Evolutionary conservation across 2,113 vertebrate species (phyloP).

Genomic region (Acrocephalus kingi): DNA sequence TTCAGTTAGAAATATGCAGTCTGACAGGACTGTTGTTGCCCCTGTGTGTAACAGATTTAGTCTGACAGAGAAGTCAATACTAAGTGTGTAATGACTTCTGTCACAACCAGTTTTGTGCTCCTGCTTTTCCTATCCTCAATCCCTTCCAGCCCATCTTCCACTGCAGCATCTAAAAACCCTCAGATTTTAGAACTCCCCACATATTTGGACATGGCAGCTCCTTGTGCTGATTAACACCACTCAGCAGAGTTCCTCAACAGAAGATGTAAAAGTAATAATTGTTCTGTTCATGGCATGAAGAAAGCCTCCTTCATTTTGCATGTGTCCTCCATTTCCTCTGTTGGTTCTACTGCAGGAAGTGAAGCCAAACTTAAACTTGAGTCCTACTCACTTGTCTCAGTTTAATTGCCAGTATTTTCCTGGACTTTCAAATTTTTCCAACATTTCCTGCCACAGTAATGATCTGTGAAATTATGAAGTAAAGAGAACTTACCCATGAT

Average conservation of each 20-base stretch:
- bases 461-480: neutral
- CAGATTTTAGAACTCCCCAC: neutral
- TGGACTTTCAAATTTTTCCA: neutral
- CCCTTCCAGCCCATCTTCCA: neutral
- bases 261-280: neutral
- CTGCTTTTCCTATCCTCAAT: neutral
- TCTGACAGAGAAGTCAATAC: neutral
- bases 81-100: neutral
- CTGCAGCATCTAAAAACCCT: neutral
- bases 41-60: neutral
- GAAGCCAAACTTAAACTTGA: neutral
- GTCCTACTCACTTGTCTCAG: neutral
- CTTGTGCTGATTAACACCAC: neutral
- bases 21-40: neutral
- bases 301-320: neutral
- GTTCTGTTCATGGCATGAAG: neutral
- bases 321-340: neutral
- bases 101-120: neutral
- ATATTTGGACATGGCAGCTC: neutral
- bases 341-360: neutral
- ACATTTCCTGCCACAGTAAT: neutral
- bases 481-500: neutral
- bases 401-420: neutral
- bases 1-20: neutral
- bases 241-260: neutral